Percentiles rank a stretch among this genome's conserved stretches.
These are phyloP conservation scores for Sebastes taczanowskii DNA, from an alignment of 2,797 vertebrate genomes.

Conservation along the genomic window DNA sequence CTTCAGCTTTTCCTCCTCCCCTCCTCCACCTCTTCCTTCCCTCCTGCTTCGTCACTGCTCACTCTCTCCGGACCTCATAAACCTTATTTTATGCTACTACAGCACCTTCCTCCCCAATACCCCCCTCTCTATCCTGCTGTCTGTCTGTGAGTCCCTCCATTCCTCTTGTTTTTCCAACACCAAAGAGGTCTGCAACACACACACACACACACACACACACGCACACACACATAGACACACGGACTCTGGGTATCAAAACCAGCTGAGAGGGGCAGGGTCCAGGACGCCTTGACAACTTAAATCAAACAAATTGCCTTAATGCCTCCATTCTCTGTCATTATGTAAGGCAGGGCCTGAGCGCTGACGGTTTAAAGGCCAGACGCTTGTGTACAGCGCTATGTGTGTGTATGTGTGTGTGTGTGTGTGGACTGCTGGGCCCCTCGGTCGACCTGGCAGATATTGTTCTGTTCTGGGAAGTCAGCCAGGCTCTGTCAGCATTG, in stretches of 20 bases:
- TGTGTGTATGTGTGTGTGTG: slow-evolving; percentile 26
- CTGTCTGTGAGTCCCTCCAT: slow-evolving; percentile 25
- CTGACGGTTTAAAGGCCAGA: slow-evolving; percentile 78
- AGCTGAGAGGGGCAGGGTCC: slow-evolving; percentile 75
- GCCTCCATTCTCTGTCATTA: slow-evolving; percentile 83
- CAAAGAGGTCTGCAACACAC: slow-evolving; percentile 12
- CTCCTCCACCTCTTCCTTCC: slow-evolving; percentile 27
- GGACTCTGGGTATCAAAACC: slow-evolving; percentile 71
- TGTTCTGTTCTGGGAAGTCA: slow-evolving; percentile 73
- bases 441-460: slow-evolving; percentile 78
- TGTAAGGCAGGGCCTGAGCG: slow-evolving; percentile 72
- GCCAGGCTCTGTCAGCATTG: slow-evolving; percentile 76
- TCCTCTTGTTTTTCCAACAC: slow-evolving; percentile 45
- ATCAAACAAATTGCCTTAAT: slow-evolving; percentile 85
- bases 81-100: slow-evolving; percentile 30
- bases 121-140: slow-evolving; percentile 17
- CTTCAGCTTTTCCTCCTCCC: slow-evolving; percentile 13
- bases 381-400: slow-evolving; percentile 34
- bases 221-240: slow-evolving; percentile 11
- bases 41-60: slow-evolving; percentile 17
- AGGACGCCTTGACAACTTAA: slow-evolving; percentile 79
- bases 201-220: slow-evolving; percentile 17
- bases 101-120: slow-evolving; percentile 25
- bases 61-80: slow-evolving; percentile 28
- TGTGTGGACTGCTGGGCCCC: slow-evolving; percentile 64